A percentile compares a stretch with the other conserved stretches of the same genome.
phyloP scores from a whole-genome alignment of 1,140 invertebrate genomes.

The Episyrphus balteatus region DNA sequence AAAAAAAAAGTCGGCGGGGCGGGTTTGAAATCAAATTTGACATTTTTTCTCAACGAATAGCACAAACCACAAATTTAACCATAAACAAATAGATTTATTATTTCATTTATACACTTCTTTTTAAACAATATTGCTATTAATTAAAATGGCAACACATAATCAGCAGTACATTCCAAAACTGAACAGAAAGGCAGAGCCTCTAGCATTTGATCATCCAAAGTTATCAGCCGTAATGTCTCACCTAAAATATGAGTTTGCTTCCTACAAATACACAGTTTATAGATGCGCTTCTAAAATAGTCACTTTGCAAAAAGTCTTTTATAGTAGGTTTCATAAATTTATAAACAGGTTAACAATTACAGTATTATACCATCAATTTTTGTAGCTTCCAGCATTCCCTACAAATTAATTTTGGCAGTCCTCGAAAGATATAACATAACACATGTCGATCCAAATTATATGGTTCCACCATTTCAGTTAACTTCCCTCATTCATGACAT shows the following conservation, averaged over 20 bases:
- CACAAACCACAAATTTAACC: too few relatives aligned
- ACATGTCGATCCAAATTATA: constrained; percentile 16
- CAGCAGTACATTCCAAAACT: too few relatives aligned
- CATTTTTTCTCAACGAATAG: too few relatives aligned
- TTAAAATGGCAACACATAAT: too few relatives aligned
- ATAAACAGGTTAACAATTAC: not conserved
- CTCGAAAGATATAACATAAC: constrained; percentile 24
- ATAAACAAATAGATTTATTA: too few relatives aligned
- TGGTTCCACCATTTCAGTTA: constrained; percentile 29
- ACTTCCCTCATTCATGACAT: constrained; percentile 31
- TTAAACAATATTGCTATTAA: too few relatives aligned
- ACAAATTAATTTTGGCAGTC: constrained; percentile 25
- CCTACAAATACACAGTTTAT: constrained; percentile 33
- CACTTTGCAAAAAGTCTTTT: constrained; percentile 25
- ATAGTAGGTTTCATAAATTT: constrained; percentile 18
- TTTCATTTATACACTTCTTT: too few relatives aligned
- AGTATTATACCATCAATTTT: not conserved
- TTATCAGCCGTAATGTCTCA: constrained; percentile 20
- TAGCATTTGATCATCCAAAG: constrained; percentile 3
- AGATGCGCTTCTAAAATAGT: constrained; percentile 30
- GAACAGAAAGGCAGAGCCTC: too few relatives aligned
- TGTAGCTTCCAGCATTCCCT: constrained; percentile 26
- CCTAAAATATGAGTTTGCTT: constrained; percentile 18
- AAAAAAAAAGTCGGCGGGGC: too few relatives aligned
- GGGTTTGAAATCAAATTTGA: too few relatives aligned